A percentile compares a stretch with the other conserved stretches of the same genome.
Evolutionary conservation across 2,797 vertebrate species (phyloP).

Genomic region (Diceros bicornis): DNA sequence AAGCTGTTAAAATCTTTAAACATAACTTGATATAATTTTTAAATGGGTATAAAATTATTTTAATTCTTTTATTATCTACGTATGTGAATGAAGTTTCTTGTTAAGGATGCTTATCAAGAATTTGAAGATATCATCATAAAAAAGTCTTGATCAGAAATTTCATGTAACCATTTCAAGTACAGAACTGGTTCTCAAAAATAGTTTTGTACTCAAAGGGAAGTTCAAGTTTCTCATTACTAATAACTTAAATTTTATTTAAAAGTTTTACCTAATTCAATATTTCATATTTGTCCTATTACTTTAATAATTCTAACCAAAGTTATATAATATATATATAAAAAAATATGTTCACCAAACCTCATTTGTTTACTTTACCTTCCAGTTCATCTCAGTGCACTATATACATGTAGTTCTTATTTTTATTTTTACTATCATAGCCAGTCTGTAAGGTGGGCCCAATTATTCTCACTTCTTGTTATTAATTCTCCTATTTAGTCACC

Average conservation of each 20-base stretch:
- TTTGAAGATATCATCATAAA: conserved; percentile 52
- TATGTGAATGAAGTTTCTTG: conserved; percentile 42
- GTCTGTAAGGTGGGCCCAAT: background rate
- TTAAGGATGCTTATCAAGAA: conserved; percentile 60
- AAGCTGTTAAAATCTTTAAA: conserved; percentile 49
- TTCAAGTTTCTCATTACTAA: conserved; percentile 50
- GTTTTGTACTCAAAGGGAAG: background rate
- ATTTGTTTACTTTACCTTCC: background rate
- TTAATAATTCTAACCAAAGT: background rate
- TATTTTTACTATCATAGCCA: background rate
- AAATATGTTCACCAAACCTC: background rate
- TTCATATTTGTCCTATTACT: background rate
- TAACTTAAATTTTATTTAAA: background rate
- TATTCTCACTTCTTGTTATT: background rate
- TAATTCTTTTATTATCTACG: conserved; percentile 68
- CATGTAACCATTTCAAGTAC: conserved; percentile 32
- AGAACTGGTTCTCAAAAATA: conserved; percentile 13
- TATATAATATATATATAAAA: background rate
- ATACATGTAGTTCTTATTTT: background rate
- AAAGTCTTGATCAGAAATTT: conserved; percentile 61
- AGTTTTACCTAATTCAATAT: conserved; percentile 44
- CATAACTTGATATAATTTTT: conserved; percentile 59
- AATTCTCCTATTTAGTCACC: background rate
- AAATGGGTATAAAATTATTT: conserved; percentile 59
- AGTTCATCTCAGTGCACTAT: background rate